A percentile compares a stretch with the other conserved stretches of the same genome.
phyloP scores from a whole-genome alignment of 2,113 vertebrate species.

The Chloropsis cyanopogon region DNA sequence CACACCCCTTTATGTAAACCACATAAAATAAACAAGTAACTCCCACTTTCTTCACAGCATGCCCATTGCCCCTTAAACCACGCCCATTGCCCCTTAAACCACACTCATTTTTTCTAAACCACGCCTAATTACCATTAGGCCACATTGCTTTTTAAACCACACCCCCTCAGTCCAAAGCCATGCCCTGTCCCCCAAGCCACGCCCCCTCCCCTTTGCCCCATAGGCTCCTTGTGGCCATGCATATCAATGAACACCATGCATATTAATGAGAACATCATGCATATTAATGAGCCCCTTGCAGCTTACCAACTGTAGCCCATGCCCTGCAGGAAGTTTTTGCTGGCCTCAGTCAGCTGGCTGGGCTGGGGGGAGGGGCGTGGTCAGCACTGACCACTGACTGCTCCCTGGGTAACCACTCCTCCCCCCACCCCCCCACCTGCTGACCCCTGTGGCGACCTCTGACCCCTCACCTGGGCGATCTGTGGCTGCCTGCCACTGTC shows the following conservation, averaged over 20 bases:
- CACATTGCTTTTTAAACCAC: too few species aligned
- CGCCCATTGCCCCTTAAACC: too few species aligned
- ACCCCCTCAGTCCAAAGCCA: too few species aligned
- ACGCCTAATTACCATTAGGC: fast-evolving
- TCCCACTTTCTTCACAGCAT: too few species aligned
- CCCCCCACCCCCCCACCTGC: fast-evolving
- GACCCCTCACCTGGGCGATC: not conserved
- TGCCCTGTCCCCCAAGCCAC: fast-evolving
- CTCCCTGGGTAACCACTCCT: fast-evolving
- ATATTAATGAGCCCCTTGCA: not conserved
- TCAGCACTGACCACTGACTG: not conserved
- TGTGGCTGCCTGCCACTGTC: not conserved
- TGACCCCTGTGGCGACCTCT: too few species aligned
- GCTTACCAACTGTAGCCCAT: not conserved
- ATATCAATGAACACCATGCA: too few species aligned
- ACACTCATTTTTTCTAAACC: too few species aligned
- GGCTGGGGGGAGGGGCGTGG: not conserved
- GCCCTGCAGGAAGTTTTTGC: not conserved
- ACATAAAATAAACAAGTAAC: too few species aligned
- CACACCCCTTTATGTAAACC: too few species aligned
- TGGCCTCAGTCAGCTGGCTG: not conserved
- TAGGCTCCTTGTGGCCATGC: too few species aligned
- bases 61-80: too few species aligned
- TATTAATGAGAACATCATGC: not conserved
- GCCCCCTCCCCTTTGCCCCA: too few species aligned